Evolutionary conservation across 2,113 vertebrate species (phyloP), one percentile per base, ranked within the genome.

Genomic region (Oreotrochilus melanogaster): DNA sequence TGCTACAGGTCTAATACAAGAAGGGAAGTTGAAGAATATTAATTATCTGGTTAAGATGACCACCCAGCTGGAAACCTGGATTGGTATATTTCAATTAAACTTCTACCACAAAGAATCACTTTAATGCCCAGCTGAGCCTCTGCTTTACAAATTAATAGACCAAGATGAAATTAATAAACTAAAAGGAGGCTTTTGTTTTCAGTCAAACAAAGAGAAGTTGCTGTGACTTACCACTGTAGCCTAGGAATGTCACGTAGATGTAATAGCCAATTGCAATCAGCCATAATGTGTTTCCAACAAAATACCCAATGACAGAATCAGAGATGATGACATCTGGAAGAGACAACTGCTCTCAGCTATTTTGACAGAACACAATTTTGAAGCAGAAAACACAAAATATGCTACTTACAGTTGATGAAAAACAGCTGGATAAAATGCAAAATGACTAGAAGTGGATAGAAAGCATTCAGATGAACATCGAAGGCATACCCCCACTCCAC

Each of bases 401-500:
- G 69, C 48, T 94, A 98, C 99, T 99, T 97, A 99, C 99, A 98
- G 95, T 99, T 99, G 89, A 99, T 99, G 96, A 99, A 99, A 89
- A 99, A 99, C 30, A 99, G 98, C 97, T 99, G 99, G 89, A 99
- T 98, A 80, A 99, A 99, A 95, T 99, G 99, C 92, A 99, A 86
- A 89, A 99, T 99, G 95, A 99, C 98, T 3, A 99, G 97, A 33
- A 99, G 99, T 1, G 99, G 99, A 89, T 99, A 99, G 97, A 99
- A 99, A 9, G 99, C 99, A 12, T 99, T 99, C 73, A 99, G 98
- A 78, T 99, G 99, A 54, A 99, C 99, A 7, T 99, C 99, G 27
- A 99, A 99, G 6, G 99, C 99, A 16, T 99, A 99, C 43, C 99
- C 99, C 99, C 99, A 99, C 95, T 99, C 99, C 86, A 99, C 99